Base-by-base conservation (phyloP, 2,113 vertebrate species). In the Tenebrosternarchus preto region DNA sequence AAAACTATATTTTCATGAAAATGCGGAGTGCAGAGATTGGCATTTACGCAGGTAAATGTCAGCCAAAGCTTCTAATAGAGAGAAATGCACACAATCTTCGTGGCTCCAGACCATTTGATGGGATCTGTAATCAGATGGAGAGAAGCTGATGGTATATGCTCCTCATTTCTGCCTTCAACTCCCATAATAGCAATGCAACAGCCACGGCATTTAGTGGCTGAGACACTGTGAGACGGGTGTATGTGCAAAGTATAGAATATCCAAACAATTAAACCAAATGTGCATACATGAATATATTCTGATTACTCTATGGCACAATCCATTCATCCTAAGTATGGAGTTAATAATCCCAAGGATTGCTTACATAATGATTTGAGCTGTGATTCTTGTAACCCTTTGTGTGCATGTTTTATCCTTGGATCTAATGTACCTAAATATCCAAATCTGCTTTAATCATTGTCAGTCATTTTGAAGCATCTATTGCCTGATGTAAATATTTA, bases 11-110 rank as follows among this genome's bases (percentile, higher is more conserved):
- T 83, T 84, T 82, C 66, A 86, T 55, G 59, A 74, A 83, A 77
- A 66, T 43, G 25, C 9, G 24, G 46, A 55, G 53, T 39, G 61
- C 17, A 19, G n/a, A 33, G 75, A 79, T 50, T 82, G 80, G 80
- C 82, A 84, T 84, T 85, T 85, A 77, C 77, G 78, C 68, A 81
- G 64, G 69, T 77, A 87, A 87, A 85, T 82, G 86, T 87, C 84
- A 87, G 16, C 63, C 72, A 69, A 73, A 63, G 75, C 67, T 36
- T 56, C 63, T 83, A 87, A 85, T 80, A 74, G 29, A 69, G 68
- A 69, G 33, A 79, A n/a, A 71, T 78, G 33, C 73, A 39, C 71
- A 78, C 73, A 82, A 84, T 84, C 83, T 82, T 73, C 73, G 79
- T 43, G 61, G 57, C 68, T 75, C 67, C 72, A 36, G 19, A 60